Percentiles rank a stretch among this genome's conserved stretches.
Conservation (phyloP, 2,113 vertebrate species). For the Anhinga anhinga region DNA sequence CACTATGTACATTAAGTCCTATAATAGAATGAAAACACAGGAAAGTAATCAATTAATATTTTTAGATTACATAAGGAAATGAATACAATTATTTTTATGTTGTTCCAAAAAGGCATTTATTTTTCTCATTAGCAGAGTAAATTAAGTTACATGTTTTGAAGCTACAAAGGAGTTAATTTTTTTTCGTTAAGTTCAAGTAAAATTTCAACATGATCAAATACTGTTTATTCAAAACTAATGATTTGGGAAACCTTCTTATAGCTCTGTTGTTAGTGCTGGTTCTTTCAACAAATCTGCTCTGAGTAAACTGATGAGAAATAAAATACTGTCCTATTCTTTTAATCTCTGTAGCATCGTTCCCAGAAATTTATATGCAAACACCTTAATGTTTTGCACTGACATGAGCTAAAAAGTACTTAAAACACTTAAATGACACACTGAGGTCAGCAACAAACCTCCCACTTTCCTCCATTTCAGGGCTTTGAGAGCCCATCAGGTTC, state of each 20-base stretch:
- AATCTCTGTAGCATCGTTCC: not conserved
- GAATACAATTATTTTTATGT: not conserved
- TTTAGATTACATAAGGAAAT: not conserved
- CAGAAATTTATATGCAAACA: not conserved
- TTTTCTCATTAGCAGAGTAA: constrained; percentile 21
- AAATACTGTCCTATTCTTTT: not conserved
- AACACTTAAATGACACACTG: not conserved
- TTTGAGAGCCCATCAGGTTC: not conserved
- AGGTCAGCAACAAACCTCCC: not conserved
- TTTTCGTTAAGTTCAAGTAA: not conserved
- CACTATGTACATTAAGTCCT: not conserved
- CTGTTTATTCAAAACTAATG: constrained; percentile 45
- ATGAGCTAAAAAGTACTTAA: not conserved
- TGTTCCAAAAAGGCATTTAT: not conserved
- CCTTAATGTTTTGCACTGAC: not conserved
- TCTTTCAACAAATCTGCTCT: constrained; percentile 20
- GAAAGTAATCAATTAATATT: constrained; percentile 4
- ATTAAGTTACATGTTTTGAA: constrained; percentile 17
- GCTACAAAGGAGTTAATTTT: not conserved
- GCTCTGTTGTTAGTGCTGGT: not conserved
- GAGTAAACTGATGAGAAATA: constrained; percentile 22
- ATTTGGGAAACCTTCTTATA: not conserved
- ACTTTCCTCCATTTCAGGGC: not conserved
- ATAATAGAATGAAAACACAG: not conserved
- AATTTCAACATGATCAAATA: not conserved